phyloP scores from a whole-genome alignment of 2,888 invertebrate species.

The Agrotis ipsilon region DNA sequence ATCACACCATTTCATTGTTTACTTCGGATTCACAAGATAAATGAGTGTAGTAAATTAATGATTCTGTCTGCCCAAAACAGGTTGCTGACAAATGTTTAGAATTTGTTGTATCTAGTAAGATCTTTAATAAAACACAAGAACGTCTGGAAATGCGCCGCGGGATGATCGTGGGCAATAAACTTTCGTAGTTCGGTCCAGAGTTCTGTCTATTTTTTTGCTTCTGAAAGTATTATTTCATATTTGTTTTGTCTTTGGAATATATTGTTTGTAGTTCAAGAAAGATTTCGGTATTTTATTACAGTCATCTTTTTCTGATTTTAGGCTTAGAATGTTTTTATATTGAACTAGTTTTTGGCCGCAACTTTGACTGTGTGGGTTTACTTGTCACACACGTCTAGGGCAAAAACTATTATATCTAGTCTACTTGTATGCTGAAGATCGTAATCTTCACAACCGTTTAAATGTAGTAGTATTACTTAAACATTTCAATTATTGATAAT shows the following conservation, averaged over 20 bases:
- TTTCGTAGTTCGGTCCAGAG: slow-evolving; percentile 1
- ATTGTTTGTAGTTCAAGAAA: background rate
- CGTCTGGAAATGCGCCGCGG: slow-evolving; percentile 36
- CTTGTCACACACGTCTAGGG: too few species aligned
- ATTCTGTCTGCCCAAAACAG: slow-evolving; percentile 73
- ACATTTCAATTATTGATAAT: too few species aligned
- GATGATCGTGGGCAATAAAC: slow-evolving; percentile 54
- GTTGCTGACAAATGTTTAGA: slow-evolving; percentile 80
- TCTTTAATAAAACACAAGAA: slow-evolving; percentile 52
- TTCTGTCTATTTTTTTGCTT: slow-evolving; percentile 13
- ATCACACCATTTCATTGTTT: slow-evolving; percentile 78
- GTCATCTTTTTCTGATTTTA: background rate
- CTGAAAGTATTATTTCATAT: background rate
- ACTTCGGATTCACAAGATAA: slow-evolving; percentile 79
- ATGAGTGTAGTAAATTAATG: slow-evolving; percentile 79
- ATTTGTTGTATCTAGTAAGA: slow-evolving; percentile 73
- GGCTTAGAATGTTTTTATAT: background rate
- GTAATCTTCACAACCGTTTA: too few species aligned
- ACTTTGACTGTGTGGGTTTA: too few species aligned
- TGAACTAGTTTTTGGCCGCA: too few species aligned
- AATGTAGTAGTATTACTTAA: too few species aligned
- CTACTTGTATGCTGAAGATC: too few species aligned
- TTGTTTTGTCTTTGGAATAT: background rate
- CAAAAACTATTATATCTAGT: too few species aligned
- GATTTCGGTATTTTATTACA: background rate